phyloP scores from a whole-genome alignment of 2,113 vertebrate genomes.

The Polypterus bichir region DNA sequence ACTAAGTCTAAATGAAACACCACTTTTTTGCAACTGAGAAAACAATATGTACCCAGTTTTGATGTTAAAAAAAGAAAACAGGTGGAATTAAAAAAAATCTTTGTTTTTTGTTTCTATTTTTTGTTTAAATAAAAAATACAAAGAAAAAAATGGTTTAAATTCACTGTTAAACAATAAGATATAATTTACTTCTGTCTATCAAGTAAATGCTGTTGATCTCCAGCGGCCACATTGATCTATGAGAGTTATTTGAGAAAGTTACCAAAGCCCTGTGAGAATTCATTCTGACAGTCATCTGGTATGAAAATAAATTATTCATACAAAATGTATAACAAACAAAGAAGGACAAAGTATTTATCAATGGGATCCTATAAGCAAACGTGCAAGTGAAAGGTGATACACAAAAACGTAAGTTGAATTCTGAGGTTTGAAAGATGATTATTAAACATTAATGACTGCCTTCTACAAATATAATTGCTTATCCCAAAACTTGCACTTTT shows the following conservation, averaged over 20 bases:
- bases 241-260: constrained; percentile 33
- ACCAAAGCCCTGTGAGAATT: constrained; percentile 27
- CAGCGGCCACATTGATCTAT: constrained; percentile 19
- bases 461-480: background rate
- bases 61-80: too few species aligned
- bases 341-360: constrained; percentile 54
- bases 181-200: background rate
- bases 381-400: constrained; percentile 50
- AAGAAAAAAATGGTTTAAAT: too few species aligned
- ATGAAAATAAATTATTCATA: constrained; percentile 55
- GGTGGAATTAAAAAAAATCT: too few species aligned
- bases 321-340: constrained; percentile 49
- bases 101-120: too few species aligned
- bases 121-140: too few species aligned
- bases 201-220: background rate
- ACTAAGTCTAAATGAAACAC: too few species aligned
- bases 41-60: too few species aligned
- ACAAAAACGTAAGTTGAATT: constrained; percentile 21
- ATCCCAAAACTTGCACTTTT: background rate
- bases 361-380: constrained; percentile 34
- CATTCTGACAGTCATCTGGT: constrained; percentile 40
- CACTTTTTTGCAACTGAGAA: too few species aligned
- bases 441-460: constrained; percentile 19
- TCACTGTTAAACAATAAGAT: too few species aligned
- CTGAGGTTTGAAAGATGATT: constrained; percentile 28